Percentiles rank a stretch among this genome's conserved stretches.
phyloP scores from a whole-genome alignment of 1,140 invertebrate genomes.

The Atta texana region DNA sequence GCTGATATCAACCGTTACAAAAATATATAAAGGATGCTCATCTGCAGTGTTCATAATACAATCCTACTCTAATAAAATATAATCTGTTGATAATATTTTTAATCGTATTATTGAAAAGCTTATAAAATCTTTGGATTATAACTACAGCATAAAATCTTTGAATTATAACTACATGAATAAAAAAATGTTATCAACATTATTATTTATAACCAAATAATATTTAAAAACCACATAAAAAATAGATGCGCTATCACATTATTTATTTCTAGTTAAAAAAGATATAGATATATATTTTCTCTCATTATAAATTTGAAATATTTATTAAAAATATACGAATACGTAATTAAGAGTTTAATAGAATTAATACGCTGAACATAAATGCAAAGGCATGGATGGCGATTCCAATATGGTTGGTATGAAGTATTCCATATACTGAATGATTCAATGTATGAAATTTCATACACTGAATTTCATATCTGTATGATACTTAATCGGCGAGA shows the following conservation, averaged over 20 bases:
- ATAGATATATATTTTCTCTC: background rate
- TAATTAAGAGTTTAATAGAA: background rate
- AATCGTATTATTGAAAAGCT: background rate
- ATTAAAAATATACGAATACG: background rate
- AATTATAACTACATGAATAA: slow-evolving; percentile 1
- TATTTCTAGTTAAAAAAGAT: background rate
- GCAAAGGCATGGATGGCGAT: background rate
- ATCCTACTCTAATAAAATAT: background rate
- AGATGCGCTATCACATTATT: background rate
- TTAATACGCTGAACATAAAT: background rate
- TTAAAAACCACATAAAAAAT: background rate
- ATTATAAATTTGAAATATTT: background rate
- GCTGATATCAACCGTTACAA: too few relatives aligned
- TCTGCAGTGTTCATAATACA: too few relatives aligned
- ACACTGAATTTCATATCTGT: too few relatives aligned
- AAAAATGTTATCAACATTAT: slow-evolving; percentile 18
- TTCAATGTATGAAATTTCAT: too few relatives aligned
- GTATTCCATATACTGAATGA: too few relatives aligned
- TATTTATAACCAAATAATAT: slow-evolving; percentile 9
- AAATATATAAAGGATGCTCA: too few relatives aligned
- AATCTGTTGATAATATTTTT: background rate
- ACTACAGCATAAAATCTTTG: background rate
- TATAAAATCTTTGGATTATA: background rate
- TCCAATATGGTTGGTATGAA: too few relatives aligned
- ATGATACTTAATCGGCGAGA: too few relatives aligned